These are phyloP conservation scores for Thysanoteuthis rhombus DNA, from an alignment of 2,888 invertebrate species.

Conservation along the genomic window DNA sequence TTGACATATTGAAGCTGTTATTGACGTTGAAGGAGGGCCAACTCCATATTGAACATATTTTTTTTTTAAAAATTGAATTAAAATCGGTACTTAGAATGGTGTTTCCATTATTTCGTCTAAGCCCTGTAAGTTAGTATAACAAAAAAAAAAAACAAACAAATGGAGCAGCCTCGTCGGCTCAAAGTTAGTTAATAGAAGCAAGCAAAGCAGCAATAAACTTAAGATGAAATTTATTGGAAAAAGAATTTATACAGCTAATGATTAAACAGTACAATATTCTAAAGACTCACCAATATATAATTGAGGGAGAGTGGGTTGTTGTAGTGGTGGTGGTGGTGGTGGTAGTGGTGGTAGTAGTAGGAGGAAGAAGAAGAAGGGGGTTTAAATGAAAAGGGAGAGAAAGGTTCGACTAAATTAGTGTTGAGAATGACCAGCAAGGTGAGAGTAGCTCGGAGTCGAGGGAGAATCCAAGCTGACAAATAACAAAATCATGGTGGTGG, in stretches of 20 bases:
- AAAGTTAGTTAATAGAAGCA: constrained; percentile 1
- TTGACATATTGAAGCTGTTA: no score
- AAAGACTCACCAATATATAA: constrained; percentile 1
- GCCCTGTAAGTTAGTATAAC: background rate
- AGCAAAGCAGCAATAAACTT: constrained; percentile 20
- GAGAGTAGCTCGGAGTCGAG: background rate
- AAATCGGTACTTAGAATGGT: no score
- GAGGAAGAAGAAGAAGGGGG: background rate
- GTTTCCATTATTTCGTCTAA: no score
- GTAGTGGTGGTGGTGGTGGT: background rate
- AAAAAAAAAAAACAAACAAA: background rate
- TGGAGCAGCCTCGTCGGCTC: background rate
- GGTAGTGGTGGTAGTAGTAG: background rate
- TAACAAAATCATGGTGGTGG: background rate
- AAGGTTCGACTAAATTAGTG: background rate
- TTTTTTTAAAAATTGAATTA: no score
- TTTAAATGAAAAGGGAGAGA: background rate
- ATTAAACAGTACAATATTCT: constrained; percentile 25
- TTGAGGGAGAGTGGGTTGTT: background rate
- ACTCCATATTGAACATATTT: no score
- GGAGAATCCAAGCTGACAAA: background rate
- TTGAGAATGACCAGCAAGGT: background rate
- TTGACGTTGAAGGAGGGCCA: no score
- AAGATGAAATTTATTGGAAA: constrained; percentile 27
- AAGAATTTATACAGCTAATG: constrained; percentile 30